Evolutionary conservation across 2,888 invertebrate genomes (phyloP).

Genomic region (Standfussiana lucernea): DNA sequence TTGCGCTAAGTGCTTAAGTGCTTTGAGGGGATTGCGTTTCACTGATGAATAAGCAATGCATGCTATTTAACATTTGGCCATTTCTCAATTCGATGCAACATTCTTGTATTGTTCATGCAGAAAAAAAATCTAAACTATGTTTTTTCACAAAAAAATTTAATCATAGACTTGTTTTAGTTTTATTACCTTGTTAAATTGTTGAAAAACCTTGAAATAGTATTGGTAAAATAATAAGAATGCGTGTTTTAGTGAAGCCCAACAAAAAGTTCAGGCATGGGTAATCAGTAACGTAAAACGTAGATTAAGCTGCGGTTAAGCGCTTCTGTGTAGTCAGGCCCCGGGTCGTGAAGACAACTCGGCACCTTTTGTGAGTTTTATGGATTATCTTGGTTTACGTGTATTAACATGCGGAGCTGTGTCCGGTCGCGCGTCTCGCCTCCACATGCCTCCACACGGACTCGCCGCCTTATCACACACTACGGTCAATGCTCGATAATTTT

Average conservation of each 20-base stretch:
- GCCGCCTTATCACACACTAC: conserved; percentile 79
- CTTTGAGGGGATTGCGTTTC: conserved; percentile 87
- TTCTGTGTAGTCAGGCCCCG: conserved; percentile 73
- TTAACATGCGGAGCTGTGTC: conserved; percentile 86
- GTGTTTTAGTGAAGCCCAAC: not conserved
- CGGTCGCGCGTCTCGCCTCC: conserved; percentile 80
- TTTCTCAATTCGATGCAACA: conserved; percentile 51
- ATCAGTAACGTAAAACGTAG: conserved; percentile 43
- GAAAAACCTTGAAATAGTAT: not conserved
- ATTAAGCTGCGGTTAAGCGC: conserved; percentile 67
- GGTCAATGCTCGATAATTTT: conserved; percentile 90
- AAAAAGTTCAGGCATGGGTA: conserved; percentile 1
- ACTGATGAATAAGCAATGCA: conserved; percentile 86
- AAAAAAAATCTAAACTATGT: not conserved
- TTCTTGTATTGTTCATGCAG: conserved; percentile 12
- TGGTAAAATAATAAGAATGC: not conserved
- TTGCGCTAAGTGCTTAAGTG: conserved; percentile 90
- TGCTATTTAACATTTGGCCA: conserved; percentile 73
- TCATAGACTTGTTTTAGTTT: not conserved
- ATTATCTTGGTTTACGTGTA: conserved; percentile 88
- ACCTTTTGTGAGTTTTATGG: conserved; percentile 89
- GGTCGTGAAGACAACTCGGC: conserved; percentile 87
- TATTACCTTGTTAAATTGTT: not conserved
- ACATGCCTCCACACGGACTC: conserved; percentile 79
- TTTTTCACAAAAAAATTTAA: not conserved